phyloP scores from a whole-genome alignment of 2,113 vertebrate species.

The Mohoua ochrocephala region DNA sequence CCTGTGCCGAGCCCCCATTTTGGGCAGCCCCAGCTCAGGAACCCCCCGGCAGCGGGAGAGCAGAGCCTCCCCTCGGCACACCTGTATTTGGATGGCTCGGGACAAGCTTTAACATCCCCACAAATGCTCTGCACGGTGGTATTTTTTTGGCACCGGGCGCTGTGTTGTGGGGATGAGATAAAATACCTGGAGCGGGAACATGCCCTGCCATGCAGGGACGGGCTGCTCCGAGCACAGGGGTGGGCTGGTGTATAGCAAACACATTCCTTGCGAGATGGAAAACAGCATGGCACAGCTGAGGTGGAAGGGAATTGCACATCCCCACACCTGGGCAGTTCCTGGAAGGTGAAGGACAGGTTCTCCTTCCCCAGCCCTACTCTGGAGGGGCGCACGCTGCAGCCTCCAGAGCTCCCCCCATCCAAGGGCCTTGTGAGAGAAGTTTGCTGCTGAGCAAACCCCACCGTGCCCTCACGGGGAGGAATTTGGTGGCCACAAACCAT shows the following conservation, averaged over 20 bases:
- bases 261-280: conserved; percentile 13
- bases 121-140: background rate
- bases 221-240: background rate
- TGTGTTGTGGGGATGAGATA: conserved; percentile 29
- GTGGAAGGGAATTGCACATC: background rate
- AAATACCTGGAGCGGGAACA: conserved; percentile 25
- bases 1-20: background rate
- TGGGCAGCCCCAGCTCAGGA: background rate
- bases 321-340: background rate
- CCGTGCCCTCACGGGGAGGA: rapidly evolving
- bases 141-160: background rate
- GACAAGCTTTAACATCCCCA: conserved; percentile 12
- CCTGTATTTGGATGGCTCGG: background rate
- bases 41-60: rapidly evolving
- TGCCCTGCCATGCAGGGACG: conserved; percentile 36
- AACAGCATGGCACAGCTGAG: background rate
- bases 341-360: background rate
- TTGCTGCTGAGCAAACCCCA: background rate
- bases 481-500: rapidly evolving
- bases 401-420: background rate
- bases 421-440: background rate
- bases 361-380: background rate
- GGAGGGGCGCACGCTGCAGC: rapidly evolving
- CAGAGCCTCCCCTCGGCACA: background rate
- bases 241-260: conserved; percentile 38